Base-by-base conservation (phyloP, 2,888 invertebrate species). In the Plebejus argus region DNA sequence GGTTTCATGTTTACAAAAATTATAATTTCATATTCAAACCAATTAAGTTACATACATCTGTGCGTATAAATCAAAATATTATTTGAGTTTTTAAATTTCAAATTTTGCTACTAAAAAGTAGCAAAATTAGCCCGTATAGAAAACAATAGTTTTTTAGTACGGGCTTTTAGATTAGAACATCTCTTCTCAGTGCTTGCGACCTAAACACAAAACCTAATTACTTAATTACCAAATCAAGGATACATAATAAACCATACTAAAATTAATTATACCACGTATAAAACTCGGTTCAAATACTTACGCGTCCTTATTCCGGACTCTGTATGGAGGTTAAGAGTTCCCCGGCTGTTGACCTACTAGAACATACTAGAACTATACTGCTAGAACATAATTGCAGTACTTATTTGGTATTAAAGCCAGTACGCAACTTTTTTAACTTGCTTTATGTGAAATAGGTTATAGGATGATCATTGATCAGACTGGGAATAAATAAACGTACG, bases 1-100 rank as follows among this genome's bases (percentile, higher is more conserved):
- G 33, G 35, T 39, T 35, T 35, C 20, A 72, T 12, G 39, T 20
- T 45, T n/a, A 20, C 58, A 76, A 77, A 75, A 53, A 70, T 74
- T n/a, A 7, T 3, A 56, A 8, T 20, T 10, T n/a, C 3, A 58
- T 20, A 58, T 20, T 58, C 0, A 7, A 18, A 18, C 18, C 49
- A 53, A 53, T 18, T 53, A 15, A 49, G 49, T 49, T n/a, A n/a
- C n/a, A 49, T 15, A 49, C 15, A 10, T 39, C 39, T 10, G 39
- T 39, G 10, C 8, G 35, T 6, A 35, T 35, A 10, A 10, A 39
- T 39, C 3, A 10, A 10, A 10, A 3, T 10, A 8, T 39, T 35
- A 35, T 35, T 35, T 1, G 1, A 39, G 39, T 10, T 39, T 10
- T 39, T 39, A 10, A 39, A 39, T 35, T 35, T 35, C 35, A 35